Conservation (phyloP, 2,797 vertebrate species). For the Uromys caudimaculatus region DNA sequence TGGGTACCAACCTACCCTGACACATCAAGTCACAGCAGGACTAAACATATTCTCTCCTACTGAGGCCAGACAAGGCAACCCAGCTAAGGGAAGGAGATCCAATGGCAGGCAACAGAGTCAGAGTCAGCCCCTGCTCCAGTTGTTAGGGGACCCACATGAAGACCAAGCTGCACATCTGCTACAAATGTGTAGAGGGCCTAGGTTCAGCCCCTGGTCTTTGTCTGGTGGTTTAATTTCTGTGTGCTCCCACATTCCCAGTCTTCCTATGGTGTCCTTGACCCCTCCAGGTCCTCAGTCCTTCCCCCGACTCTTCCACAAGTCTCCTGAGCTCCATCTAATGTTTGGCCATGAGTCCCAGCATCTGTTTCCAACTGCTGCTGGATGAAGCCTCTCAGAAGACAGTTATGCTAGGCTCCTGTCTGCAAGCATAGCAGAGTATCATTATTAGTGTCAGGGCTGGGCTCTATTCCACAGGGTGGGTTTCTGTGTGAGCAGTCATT, state of each 20-base stretch:
- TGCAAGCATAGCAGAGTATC: no score
- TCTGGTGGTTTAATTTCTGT: background rate
- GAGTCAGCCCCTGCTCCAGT: no score
- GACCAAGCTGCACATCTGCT: background rate
- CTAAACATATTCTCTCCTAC: background rate
- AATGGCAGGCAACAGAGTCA: background rate
- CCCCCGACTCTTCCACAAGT: background rate
- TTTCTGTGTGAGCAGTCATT: background rate
- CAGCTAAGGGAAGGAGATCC: background rate
- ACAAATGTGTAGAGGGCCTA: background rate
- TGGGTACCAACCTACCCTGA: background rate
- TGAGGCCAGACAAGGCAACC: background rate
- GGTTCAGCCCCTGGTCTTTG: background rate
- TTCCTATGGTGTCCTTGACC: background rate
- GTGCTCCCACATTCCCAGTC: background rate
- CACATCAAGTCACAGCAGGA: background rate
- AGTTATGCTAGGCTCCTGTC: background rate
- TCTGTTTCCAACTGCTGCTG: background rate
- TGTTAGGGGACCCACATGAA: background rate
- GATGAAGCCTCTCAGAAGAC: background rate
- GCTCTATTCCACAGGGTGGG: no score
- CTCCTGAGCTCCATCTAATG: background rate
- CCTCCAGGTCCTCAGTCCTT: background rate
- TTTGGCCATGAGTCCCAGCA: background rate
- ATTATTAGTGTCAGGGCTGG: background rate